These are phyloP conservation scores for Nasonia longicornis DNA, from an alignment of 1,140 invertebrate genomes.

Conservation along the genomic window DNA sequence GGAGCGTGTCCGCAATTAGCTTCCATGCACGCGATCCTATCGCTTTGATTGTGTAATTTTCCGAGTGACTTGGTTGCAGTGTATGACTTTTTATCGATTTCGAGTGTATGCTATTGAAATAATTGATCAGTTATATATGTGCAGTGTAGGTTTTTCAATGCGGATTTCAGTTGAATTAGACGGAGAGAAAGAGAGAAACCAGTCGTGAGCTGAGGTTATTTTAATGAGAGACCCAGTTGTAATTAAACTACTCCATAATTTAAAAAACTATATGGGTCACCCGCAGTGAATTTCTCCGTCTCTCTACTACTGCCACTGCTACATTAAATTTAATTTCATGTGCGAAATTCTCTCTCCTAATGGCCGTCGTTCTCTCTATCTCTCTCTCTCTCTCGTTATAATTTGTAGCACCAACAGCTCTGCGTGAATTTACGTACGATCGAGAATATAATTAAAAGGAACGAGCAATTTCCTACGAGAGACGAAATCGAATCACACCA, in stretches of 20 bases:
- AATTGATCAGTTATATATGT: too few species aligned
- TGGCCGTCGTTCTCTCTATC: background rate
- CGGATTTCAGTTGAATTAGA: too few species aligned
- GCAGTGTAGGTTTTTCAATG: too few species aligned
- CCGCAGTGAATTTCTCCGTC: slow-evolving; percentile 2
- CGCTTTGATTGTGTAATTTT: background rate
- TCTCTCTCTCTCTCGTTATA: background rate
- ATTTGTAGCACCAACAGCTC: background rate
- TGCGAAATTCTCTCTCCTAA: background rate
- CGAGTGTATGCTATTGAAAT: too few species aligned
- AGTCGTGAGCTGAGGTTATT: background rate
- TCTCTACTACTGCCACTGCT: background rate
- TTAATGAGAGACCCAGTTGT: background rate
- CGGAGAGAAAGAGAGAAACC: background rate
- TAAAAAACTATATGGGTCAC: slow-evolving; percentile 2
- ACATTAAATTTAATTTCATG: background rate
- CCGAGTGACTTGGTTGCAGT: too few species aligned
- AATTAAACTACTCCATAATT: background rate
- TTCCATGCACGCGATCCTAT: background rate
- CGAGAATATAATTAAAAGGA: background rate
- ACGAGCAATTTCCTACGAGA: background rate
- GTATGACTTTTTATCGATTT: too few species aligned
- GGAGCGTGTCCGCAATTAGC: background rate
- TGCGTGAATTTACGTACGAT: background rate
- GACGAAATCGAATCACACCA: background rate